Evolutionary conservation across 1,140 invertebrate genomes (phyloP), one percentile per base, ranked within the genome.

Genomic region (Prorops nasuta): DNA sequence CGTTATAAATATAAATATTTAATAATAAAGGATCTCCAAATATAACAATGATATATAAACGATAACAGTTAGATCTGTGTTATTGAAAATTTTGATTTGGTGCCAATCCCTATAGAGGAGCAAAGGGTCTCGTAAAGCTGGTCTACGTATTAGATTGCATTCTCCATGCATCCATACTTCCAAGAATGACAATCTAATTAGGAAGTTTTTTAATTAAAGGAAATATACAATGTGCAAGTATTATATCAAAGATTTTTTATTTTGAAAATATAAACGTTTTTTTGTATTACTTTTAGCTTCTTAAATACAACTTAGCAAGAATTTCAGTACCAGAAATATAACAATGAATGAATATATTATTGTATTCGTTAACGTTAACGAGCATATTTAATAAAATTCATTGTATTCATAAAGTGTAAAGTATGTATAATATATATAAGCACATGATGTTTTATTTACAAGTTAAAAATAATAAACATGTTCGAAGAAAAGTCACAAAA

Each of bases 291-390:
- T 45, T 46, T 59, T 59, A 58, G 15, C 32, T 54, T 58, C 49
- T 50, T 39, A 46, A 44, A 54, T 49, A 49, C 41, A 36, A 32
- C 15, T 49, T 42, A 43, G 24, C 20, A 49, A 3, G 17, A 39
- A 49, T 53, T 45, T 56, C 32, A 52, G 52, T 58, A 58, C 51
- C 42, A 56, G 48, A 51, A 47, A 43, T 45, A 44, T 42, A 48
- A 47, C 50, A 55, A 44, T 46, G 55, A 58, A 58, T 56, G 56
- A 56, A 60, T 54, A 58, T 36, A 54, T 58, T 58, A 51, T 60
- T 60, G 44, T 49, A 58, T 58, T 46, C 24, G 19, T 9, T 47
- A 28, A 21, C 39, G 32, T 49, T 36, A 15, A 51, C 24, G 24
- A 44, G 35, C 7, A 31, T 49, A 35, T 51, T 15, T 59, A 21